Percentiles rank a stretch among this genome's conserved stretches.
Conservation (phyloP, 2,113 vertebrate genomes). For the Mugil cephalus region DNA sequence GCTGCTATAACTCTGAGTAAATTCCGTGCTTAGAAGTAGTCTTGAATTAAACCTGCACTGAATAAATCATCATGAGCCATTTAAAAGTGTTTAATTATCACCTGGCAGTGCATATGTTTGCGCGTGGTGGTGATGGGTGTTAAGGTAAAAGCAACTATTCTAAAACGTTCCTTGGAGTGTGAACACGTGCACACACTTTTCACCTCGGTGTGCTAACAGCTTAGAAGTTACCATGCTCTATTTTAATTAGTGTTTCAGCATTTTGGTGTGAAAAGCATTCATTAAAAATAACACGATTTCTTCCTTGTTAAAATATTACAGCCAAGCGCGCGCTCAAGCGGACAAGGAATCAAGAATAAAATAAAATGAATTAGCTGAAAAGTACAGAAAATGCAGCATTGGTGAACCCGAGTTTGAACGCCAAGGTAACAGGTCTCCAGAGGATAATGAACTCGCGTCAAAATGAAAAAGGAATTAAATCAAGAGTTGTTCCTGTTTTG, state of each 20-base stretch:
- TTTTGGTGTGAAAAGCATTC: neutral
- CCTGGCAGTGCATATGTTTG: conserved; percentile 22
- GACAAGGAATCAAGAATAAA: neutral
- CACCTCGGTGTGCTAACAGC: neutral
- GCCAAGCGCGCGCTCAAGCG: neutral
- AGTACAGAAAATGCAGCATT: neutral
- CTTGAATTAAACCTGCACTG: neutral
- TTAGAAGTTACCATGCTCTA: conserved; percentile 2
- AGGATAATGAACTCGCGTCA: neutral
- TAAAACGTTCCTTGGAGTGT: conserved; percentile 15
- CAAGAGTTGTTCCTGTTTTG: neutral
- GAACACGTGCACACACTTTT: conserved; percentile 16
- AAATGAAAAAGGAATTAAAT: neutral
- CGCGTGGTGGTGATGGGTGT: neutral
- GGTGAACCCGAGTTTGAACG: no score
- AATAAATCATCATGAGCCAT: conserved; percentile 11
- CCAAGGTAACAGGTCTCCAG: no score
- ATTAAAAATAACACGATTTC: neutral
- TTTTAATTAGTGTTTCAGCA: conserved; percentile 18
- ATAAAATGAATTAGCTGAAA: conserved; percentile 1
- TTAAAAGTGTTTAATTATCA: conserved; percentile 73
- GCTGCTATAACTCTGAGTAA: no score
- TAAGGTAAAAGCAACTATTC: conserved; percentile 18
- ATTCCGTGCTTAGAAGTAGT: no score
- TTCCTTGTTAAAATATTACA: neutral